Percentiles rank a stretch among this genome's conserved stretches.
phyloP scores from a whole-genome alignment of 2,113 vertebrate species.

The Ciconia maguari region DNA sequence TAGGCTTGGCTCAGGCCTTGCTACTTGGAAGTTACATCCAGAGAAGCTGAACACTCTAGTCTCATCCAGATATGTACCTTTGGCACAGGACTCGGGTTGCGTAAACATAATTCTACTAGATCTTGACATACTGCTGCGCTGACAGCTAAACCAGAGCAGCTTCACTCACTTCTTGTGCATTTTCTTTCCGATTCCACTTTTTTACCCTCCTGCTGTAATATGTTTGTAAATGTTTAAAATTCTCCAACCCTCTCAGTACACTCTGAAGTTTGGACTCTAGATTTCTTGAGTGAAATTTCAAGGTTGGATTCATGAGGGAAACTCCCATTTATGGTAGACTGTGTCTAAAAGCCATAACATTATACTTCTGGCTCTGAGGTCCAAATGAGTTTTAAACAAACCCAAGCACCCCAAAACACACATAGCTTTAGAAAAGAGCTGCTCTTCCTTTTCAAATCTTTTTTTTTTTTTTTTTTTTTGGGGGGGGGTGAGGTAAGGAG shows the following conservation, averaged over 20 bases:
- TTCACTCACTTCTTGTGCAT: not conserved
- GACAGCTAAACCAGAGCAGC: not conserved
- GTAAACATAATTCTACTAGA: not conserved
- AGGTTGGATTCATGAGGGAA: not conserved
- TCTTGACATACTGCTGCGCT: not conserved
- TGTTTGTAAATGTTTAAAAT: not conserved
- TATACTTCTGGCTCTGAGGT: not conserved
- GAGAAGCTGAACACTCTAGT: not conserved
- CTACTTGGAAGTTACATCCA: not conserved
- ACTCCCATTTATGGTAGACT: not conserved
- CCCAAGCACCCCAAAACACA: not conserved
- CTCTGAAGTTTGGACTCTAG: not conserved
- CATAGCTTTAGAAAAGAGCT: not conserved
- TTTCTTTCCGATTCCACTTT: not conserved
- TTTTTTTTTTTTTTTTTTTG: not conserved
- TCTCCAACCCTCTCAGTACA: not conserved
- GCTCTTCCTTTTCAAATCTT: not conserved
- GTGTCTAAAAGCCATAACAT: not conserved
- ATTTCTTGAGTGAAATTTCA: not conserved
- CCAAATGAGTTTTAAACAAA: not conserved
- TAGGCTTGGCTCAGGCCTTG: not conserved
- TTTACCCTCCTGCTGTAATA: not conserved
- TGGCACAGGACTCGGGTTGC: not conserved
- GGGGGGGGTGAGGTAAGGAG: not conserved
- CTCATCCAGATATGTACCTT: not conserved